Percentiles rank a stretch among this genome's conserved stretches.
Evolutionary conservation across 2,888 invertebrate species (phyloP).

Genomic region (Myathropa florea): DNA sequence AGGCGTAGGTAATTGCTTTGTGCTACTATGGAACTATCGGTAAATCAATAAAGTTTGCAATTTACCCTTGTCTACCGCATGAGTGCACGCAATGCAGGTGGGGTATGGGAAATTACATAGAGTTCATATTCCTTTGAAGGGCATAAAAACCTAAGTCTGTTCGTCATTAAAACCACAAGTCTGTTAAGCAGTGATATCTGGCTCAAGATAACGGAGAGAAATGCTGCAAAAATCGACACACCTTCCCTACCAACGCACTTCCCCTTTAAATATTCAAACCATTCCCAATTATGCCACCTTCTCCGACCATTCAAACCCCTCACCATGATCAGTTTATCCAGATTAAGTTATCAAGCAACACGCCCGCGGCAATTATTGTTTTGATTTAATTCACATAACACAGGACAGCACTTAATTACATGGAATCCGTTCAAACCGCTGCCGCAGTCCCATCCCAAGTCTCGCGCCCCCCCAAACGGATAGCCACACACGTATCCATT

Average conservation of each 20-base stretch:
- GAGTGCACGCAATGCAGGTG: not conserved
- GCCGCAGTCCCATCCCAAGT: not conserved
- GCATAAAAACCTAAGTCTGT: too few species aligned
- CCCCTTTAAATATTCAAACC: not conserved
- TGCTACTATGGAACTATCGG: not conserved
- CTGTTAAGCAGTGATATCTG: too few species aligned
- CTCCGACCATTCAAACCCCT: not conserved
- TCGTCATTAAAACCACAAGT: too few species aligned
- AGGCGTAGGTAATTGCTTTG: slow-evolving; percentile 6
- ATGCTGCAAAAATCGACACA: not conserved
- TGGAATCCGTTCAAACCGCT: not conserved
- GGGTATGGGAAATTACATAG: too few species aligned
- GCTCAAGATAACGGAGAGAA: too few species aligned
- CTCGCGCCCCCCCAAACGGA: not conserved
- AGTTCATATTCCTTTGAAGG: too few species aligned
- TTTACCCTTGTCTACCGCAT: not conserved
- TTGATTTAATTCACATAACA: slow-evolving; percentile 37
- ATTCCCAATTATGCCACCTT: not conserved
- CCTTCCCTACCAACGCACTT: not conserved
- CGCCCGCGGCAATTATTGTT: slow-evolving; percentile 7
- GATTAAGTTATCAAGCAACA: not conserved
- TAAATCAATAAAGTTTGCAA: not conserved
- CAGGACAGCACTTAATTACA: slow-evolving; percentile 43
- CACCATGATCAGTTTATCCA: not conserved
- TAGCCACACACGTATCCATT: slow-evolving; percentile 6